These are phyloP conservation scores for Mellivora capensis DNA, from an alignment of 2,113 vertebrate genomes.

Conservation along the genomic window DNA sequence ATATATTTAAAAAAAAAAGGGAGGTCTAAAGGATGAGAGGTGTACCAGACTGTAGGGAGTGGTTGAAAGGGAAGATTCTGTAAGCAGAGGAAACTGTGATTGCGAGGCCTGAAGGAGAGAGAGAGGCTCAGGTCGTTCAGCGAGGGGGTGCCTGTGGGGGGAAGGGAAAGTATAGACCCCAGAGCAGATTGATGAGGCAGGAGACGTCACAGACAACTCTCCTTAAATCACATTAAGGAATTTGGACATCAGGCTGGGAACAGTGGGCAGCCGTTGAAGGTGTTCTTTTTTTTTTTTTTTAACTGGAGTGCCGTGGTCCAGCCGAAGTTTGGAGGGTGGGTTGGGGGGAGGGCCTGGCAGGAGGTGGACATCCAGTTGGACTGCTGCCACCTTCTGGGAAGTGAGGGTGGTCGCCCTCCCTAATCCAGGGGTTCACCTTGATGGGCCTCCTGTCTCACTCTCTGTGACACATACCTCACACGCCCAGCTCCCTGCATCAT, in stretches of 20 bases:
- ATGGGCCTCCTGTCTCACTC: background rate
- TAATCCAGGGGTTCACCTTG: rapidly evolving
- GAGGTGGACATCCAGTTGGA: background rate
- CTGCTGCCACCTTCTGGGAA: background rate
- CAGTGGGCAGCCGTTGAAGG: background rate
- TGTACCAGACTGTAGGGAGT: too few relatives aligned
- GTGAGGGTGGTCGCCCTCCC: background rate
- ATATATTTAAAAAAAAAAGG: too few relatives aligned
- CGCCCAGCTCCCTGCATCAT: background rate
- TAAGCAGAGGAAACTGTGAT: background rate
- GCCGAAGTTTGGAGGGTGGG: background rate
- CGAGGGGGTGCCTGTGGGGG: background rate
- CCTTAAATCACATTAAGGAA: background rate
- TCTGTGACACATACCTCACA: too few relatives aligned
- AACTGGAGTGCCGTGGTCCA: background rate
- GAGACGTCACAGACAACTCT: background rate
- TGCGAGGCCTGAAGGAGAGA: background rate
- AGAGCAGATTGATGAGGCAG: background rate
- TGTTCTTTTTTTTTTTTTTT: background rate
- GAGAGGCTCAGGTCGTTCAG: background rate
- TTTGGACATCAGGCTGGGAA: background rate
- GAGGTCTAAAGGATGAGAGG: background rate
- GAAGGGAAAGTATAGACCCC: background rate
- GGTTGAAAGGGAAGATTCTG: background rate
- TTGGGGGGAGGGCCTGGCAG: background rate